phyloP scores from a whole-genome alignment of 2,113 vertebrate species.

The Syngnathoides biaculeatus region DNA sequence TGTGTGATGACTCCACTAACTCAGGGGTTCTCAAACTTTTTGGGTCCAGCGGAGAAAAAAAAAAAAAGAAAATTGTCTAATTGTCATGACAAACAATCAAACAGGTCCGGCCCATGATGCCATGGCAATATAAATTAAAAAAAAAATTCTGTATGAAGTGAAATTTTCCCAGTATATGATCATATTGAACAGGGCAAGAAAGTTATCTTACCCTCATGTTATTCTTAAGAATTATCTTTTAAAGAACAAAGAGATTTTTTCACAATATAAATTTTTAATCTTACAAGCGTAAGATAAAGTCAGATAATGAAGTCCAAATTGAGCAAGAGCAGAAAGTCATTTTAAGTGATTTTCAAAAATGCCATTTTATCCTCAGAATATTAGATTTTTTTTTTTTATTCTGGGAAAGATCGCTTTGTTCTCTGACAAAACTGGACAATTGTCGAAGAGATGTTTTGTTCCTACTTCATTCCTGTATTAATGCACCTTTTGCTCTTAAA shows the following conservation, averaged over 20 bases:
- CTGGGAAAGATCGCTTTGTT: neutral
- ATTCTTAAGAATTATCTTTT: neutral
- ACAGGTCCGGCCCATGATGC: no score
- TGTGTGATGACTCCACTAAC: neutral
- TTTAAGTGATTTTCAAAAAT: neutral
- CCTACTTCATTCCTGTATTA: neutral
- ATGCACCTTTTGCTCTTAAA: conserved; percentile 32
- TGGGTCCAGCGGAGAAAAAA: no score
- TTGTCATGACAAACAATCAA: neutral
- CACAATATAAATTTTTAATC: no score
- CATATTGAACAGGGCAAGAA: neutral
- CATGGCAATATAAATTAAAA: no score
- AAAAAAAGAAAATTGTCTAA: neutral
- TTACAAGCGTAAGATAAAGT: no score
- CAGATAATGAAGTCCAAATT: no score
- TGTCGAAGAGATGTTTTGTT: neutral
- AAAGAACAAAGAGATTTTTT: no score
- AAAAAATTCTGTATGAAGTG: no score
- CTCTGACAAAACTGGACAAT: neutral
- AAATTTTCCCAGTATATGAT: neutral
- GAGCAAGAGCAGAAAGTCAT: neutral
- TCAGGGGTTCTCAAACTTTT: neutral
- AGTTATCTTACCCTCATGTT: neutral
- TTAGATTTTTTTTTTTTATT: neutral
- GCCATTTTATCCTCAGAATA: neutral